Evolutionary conservation across 2,888 invertebrate species (phyloP).

Genomic region (Orthonychiurus folsomi): DNA sequence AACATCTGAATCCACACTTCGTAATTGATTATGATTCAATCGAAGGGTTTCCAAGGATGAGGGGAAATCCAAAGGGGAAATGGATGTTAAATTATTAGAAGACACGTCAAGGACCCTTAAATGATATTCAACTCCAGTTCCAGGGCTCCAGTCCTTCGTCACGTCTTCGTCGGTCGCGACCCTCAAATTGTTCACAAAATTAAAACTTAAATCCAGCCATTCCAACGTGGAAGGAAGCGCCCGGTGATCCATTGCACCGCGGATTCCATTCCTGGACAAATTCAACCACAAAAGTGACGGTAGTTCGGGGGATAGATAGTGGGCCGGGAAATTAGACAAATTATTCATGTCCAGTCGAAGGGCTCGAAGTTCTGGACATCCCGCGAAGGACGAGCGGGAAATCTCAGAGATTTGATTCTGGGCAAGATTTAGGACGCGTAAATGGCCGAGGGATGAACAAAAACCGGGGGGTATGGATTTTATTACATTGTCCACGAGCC

Average conservation of each 20-base stretch:
- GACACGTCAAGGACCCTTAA: constrained; percentile 61
- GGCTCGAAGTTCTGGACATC: constrained; percentile 71
- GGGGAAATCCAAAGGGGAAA: constrained; percentile 72
- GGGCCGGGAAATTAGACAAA: constrained; percentile 19
- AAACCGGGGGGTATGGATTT: constrained; percentile 69
- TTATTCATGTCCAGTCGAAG: constrained; percentile 75
- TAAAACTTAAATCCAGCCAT: constrained; percentile 83
- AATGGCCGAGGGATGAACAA: constrained; percentile 73
- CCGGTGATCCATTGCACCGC: constrained; percentile 79
- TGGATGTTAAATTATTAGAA: constrained; percentile 75
- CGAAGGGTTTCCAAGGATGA: constrained; percentile 79
- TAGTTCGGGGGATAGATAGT: constrained; percentile 44
- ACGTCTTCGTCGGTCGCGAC: neutral
- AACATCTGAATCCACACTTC: constrained; percentile 70
- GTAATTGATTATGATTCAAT: constrained; percentile 81
- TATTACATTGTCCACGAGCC: constrained; percentile 81
- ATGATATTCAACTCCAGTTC: constrained; percentile 44
- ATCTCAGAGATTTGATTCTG: constrained; percentile 80
- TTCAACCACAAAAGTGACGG: constrained; percentile 81
- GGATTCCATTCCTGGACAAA: constrained; percentile 79
- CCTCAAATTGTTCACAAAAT: constrained; percentile 61
- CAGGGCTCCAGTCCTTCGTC: neutral
- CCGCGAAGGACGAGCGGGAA: constrained; percentile 56
- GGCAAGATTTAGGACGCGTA: constrained; percentile 73
- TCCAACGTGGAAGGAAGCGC: constrained; percentile 71